Base-by-base conservation (phyloP, 2,888 invertebrate species). In the Metellina segmentata region DNA sequence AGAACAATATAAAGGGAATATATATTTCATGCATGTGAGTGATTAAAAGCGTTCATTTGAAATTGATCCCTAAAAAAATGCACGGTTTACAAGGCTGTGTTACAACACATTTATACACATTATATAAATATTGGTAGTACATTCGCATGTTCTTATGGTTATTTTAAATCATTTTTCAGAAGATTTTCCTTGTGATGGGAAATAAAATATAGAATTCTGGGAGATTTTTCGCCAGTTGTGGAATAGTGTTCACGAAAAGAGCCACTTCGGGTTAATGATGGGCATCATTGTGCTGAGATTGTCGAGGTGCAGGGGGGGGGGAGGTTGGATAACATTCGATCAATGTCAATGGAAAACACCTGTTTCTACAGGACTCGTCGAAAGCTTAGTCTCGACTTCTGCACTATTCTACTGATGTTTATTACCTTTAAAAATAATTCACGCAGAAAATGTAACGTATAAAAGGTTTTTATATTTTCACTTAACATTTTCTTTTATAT, bases 271-370 rank as follows among this genome's bases (percentile, higher is more conserved):
- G n/a, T 53, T 88, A 81, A 88, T 88, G 88, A 81, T 74, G 81
- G 34, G 49, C 53, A 69, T n/a, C 88, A 75, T 81, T 81, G 20
- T 69, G 19, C 9, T 7, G n/a, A 34, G 72, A 11, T 81, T 88
- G 69, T 74, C 81, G 51, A 81, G 48, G 51, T n/a, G 51, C 20
- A 11, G 81, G 88, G 81, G 75, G 88, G 88, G 61, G 81, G 75
- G 88, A 81, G 61, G 88, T 69, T 72, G 53, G 20, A 53, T 53
- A 70, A 71, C 81, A n/a, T 72, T 89, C 89, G 51, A 89, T 89
- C 85, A 85, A 34, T 71, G 74, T 90, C 89, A 78, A 7, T 19
- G 11, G 34, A 20, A 34, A 85, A 74, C 85, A 79, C 90, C 85
- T 90, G 79, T 79, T 90, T 82, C 51, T n/a, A 1, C 19, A 49